These are phyloP conservation scores for Pristionchus fissidentatus DNA, from an alignment of 2,888 invertebrate genomes.

Conservation along the genomic window DNA sequence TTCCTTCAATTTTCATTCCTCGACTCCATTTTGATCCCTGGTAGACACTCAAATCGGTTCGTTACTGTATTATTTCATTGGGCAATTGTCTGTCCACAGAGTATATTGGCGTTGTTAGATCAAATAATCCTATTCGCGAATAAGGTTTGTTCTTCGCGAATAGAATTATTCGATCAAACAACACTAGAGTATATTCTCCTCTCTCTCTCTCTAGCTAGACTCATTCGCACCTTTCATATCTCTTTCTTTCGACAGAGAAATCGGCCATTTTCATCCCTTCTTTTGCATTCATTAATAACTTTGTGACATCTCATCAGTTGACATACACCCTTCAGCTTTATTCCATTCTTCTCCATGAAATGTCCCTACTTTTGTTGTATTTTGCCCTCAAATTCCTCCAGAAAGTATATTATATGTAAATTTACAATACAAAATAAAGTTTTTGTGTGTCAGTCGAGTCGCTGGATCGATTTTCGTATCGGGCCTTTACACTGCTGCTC, in stretches of 20 bases:
- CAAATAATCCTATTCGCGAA: too few relatives aligned
- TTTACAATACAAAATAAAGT: slow-evolving; percentile 8
- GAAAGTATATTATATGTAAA: slow-evolving; percentile 16
- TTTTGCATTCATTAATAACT: slow-evolving; percentile 35
- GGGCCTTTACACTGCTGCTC: slow-evolving; percentile 6
- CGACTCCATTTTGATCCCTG: background rate
- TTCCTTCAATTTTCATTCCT: slow-evolving; percentile 1
- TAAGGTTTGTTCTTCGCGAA: too few relatives aligned
- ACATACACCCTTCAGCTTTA: slow-evolving; percentile 11
- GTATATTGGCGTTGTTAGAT: background rate
- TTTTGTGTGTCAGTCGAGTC: slow-evolving; percentile 26
- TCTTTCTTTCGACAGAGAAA: slow-evolving; percentile 28
- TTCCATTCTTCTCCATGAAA: slow-evolving; percentile 47
- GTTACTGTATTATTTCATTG: background rate
- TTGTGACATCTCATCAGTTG: slow-evolving; percentile 46
- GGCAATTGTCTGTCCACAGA: background rate
- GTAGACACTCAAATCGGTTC: background rate
- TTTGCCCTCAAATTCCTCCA: background rate
- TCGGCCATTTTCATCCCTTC: slow-evolving; percentile 54
- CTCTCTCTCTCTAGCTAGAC: too few relatives aligned
- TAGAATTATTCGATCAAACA: too few relatives aligned
- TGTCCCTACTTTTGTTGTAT: background rate
- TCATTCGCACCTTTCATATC: slow-evolving; percentile 28
- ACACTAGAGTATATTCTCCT: too few relatives aligned
- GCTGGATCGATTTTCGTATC: slow-evolving; percentile 33